Conservation (phyloP, 2,113 vertebrate species). For the Limanda limanda region DNA sequence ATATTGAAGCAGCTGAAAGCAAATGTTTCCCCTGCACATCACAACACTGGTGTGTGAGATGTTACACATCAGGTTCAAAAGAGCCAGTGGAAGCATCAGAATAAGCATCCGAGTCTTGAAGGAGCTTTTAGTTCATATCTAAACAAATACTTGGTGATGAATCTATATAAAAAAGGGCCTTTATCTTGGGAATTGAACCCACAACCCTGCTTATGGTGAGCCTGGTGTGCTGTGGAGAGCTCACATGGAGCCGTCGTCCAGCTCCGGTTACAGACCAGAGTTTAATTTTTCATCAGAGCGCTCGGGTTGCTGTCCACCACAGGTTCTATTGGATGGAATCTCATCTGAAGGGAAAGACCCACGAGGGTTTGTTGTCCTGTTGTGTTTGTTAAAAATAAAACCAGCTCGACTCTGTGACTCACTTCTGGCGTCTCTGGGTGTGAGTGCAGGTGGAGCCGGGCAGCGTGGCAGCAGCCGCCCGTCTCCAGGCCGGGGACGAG, state of each 20-base stretch:
- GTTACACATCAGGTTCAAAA: slow-evolving; percentile 3
- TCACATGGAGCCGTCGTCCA: not conserved
- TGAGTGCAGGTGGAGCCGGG: slow-evolving; percentile 88
- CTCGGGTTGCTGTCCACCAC: slow-evolving; percentile 50
- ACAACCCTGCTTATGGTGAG: not conserved
- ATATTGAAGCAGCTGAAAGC: not conserved
- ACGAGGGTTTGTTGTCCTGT: not conserved
- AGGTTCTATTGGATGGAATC: not conserved
- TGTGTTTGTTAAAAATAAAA: not conserved
- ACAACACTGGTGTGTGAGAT: slow-evolving; percentile 23
- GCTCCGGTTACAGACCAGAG: slow-evolving; percentile 45
- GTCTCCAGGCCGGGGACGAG: slow-evolving; percentile 88
- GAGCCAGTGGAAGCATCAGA: not conserved
- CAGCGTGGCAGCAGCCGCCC: slow-evolving; percentile 85
- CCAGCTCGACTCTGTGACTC: not conserved
- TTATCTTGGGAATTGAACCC: not conserved
- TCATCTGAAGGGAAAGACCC: not conserved
- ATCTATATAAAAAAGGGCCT: not conserved
- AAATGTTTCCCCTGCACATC: not conserved
- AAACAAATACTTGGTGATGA: not conserved
- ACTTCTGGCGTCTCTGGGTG: not conserved
- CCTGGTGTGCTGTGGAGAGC: not conserved
- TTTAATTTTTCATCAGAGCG: slow-evolving; percentile 62
- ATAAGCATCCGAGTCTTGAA: not conserved
- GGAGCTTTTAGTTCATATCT: not conserved